Conservation (phyloP, 2,113 vertebrate species). For the Phalacrocorax pelagicus region DNA sequence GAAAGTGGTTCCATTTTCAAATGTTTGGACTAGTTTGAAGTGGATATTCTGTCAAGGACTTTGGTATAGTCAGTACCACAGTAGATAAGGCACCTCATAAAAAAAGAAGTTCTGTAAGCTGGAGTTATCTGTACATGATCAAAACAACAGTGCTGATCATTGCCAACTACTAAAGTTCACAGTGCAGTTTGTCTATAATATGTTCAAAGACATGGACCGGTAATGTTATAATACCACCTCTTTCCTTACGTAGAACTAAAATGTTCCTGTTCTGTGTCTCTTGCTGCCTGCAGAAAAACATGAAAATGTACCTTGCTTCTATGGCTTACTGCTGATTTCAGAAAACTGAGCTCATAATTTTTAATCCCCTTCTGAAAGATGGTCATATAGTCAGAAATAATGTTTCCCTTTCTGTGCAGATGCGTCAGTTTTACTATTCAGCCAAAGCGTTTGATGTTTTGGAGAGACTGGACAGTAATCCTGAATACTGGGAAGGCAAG, state of each 20-base stretch:
- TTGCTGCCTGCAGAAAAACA: background rate
- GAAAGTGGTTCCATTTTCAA: background rate
- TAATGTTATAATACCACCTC: background rate
- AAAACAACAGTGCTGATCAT: background rate
- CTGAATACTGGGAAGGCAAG: constrained; percentile 96
- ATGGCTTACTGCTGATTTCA: background rate
- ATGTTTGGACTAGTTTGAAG: background rate
- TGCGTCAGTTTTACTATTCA: constrained; percentile 96
- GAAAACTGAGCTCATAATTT: background rate
- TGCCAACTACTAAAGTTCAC: background rate
- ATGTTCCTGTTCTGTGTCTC: background rate
- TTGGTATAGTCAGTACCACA: background rate
- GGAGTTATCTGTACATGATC: background rate
- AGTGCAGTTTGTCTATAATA: background rate
- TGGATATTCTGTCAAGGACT: background rate
- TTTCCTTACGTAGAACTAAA: background rate
- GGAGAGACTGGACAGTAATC: constrained; percentile 90
- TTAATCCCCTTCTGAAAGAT: background rate
- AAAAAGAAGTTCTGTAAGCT: background rate
- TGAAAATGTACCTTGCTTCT: background rate
- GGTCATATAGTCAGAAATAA: background rate
- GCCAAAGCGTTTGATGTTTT: constrained; percentile 95
- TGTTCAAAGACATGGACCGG: background rate
- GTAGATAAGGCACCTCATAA: background rate
- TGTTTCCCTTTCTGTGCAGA: constrained; percentile 77